Evolutionary conservation across 53 echinoderm and acorn worm species (phyloP).

Genomic region (Holothuria scabra): DNA sequence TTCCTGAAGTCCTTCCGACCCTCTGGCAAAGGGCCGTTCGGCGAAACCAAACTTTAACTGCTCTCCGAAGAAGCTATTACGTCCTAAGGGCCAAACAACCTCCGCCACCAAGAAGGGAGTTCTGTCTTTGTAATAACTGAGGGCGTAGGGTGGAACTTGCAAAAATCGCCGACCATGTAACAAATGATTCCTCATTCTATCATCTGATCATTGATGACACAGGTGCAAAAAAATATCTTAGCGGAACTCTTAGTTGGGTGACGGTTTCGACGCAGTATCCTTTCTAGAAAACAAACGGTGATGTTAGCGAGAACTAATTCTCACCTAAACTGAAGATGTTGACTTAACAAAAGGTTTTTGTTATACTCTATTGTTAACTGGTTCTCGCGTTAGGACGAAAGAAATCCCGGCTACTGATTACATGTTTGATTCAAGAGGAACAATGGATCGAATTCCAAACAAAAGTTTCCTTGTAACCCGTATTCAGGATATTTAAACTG

Average conservation of each 20-base stretch:
- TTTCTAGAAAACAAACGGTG: slow-evolving; percentile 8
- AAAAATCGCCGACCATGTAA: too few relatives aligned
- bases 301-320: slow-evolving; percentile 23
- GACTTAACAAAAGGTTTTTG: neutral
- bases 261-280: slow-evolving; percentile 13
- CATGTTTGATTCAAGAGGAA: slow-evolving; percentile 24
- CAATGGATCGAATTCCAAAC: slow-evolving; percentile 27
- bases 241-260: slow-evolving; percentile 23
- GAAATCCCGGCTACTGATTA: slow-evolving; percentile 39
- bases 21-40: too few relatives aligned
- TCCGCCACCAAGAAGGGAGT: too few relatives aligned
- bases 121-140: too few relatives aligned
- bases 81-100: too few relatives aligned
- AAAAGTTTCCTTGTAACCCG: slow-evolving; percentile 27
- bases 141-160: too few relatives aligned
- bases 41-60: too few relatives aligned
- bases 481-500: slow-evolving; percentile 8
- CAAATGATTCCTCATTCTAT: too few relatives aligned
- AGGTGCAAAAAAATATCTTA: neutral
- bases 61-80: too few relatives aligned
- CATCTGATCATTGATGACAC: slow-evolving; percentile 10
- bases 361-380: neutral
- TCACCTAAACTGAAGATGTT: slow-evolving; percentile 32
- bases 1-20: too few relatives aligned
- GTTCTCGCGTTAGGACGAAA: slow-evolving; percentile 21